Percentiles rank a stretch among this genome's conserved stretches.
These are phyloP conservation scores for Sebastes diploproa DNA, from an alignment of 2,797 vertebrate species.

Conservation along the genomic window DNA sequence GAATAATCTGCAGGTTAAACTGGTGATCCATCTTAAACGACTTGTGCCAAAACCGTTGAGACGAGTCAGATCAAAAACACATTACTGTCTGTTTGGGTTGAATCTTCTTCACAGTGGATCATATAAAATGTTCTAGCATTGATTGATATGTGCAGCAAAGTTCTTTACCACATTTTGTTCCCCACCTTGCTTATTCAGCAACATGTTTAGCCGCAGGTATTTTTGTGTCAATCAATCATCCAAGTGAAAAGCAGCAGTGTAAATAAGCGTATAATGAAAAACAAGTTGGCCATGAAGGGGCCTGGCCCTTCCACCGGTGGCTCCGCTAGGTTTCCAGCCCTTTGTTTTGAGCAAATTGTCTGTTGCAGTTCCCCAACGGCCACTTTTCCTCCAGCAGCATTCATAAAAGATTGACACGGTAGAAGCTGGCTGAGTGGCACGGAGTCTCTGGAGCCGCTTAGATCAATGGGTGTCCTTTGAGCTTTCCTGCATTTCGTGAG, in stretches of 20 bases:
- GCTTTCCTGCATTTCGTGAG: slow-evolving; percentile 56
- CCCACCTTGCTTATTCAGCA: neutral
- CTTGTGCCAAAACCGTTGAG: neutral
- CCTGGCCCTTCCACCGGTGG: slow-evolving; percentile 11
- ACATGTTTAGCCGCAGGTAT: slow-evolving; percentile 21
- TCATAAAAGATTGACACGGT: slow-evolving; percentile 73
- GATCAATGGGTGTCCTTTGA: slow-evolving; percentile 73
- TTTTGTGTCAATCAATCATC: slow-evolving; percentile 43
- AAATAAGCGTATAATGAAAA: slow-evolving; percentile 61
- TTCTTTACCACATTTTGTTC: neutral
- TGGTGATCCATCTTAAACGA: neutral
- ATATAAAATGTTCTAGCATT: neutral
- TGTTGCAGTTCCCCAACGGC: slow-evolving; percentile 52
- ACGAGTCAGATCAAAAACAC: neutral
- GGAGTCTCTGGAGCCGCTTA: slow-evolving; percentile 64
- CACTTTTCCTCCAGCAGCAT: slow-evolving; percentile 65
- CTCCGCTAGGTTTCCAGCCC: slow-evolving; percentile 24
- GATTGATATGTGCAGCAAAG: slow-evolving; percentile 26
- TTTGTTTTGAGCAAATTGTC: slow-evolving; percentile 67
- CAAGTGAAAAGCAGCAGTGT: slow-evolving; percentile 33
- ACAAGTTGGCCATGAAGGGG: slow-evolving; percentile 37
- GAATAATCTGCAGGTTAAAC: neutral
- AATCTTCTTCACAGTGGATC: neutral
- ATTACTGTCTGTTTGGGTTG: neutral
- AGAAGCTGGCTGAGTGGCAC: slow-evolving; percentile 68